phyloP scores from a whole-genome alignment of 2,888 invertebrate species.

The Chamaedrilus cognettii region DNA sequence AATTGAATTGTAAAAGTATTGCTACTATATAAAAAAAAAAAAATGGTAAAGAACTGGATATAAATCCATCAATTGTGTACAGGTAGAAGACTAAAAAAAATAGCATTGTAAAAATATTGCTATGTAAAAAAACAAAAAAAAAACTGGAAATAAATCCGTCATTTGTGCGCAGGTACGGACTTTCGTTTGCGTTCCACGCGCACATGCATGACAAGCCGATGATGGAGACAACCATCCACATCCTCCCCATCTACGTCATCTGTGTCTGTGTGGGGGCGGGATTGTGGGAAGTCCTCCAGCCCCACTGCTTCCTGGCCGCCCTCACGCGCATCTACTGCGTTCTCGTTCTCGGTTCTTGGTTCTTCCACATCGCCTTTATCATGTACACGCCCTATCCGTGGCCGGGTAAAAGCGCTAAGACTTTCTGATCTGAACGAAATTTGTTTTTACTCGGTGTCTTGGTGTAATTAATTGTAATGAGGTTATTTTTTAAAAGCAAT shows the following conservation, averaged over 20 bases:
- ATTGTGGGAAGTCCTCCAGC: slow-evolving; percentile 33
- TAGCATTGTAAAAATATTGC: no score
- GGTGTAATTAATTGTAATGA: no score
- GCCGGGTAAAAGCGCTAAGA: slow-evolving; percentile 40
- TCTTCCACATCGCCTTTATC: slow-evolving; percentile 43
- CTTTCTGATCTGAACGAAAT: no score
- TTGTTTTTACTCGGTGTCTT: no score
- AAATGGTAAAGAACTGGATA: no score
- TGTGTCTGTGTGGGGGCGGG: slow-evolving; percentile 22
- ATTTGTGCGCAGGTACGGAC: slow-evolving; percentile 21
- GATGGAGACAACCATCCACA: slow-evolving; percentile 39
- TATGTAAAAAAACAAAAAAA: no score
- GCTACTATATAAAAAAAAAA: no score
- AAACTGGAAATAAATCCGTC: no score
- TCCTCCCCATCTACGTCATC: slow-evolving; percentile 40
- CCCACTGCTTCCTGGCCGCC: slow-evolving; percentile 34
- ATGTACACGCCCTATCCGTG: slow-evolving; percentile 40
- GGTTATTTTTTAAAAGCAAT: no score
- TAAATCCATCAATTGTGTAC: no score
- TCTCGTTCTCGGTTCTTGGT: slow-evolving; percentile 45
- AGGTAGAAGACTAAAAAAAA: no score
- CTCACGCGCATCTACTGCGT: slow-evolving; percentile 36
- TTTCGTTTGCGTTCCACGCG: slow-evolving; percentile 30
- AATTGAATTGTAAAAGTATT: no score
- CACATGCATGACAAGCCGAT: slow-evolving; percentile 30